Evolutionary conservation across 2,888 invertebrate species (phyloP).

Genomic region (Imbricaverruca yamaguchii): DNA sequence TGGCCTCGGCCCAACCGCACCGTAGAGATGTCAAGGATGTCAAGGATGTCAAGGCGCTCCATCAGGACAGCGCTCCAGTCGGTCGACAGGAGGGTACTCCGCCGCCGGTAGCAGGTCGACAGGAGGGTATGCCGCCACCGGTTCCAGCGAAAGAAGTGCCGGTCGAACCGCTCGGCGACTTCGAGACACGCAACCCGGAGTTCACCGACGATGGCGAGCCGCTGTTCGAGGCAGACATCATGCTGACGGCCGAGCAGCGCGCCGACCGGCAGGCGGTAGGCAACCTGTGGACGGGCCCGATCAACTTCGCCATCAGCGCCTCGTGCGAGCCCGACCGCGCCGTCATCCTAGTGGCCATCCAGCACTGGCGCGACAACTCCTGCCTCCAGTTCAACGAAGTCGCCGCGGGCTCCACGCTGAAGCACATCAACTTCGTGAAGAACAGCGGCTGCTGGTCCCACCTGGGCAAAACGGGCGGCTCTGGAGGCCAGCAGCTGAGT

Average conservation of each 20-base stretch:
- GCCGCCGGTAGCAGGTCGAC: too few relatives aligned
- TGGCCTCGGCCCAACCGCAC: too few relatives aligned
- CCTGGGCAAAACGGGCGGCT: background rate
- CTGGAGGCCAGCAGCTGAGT: background rate
- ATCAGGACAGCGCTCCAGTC: too few relatives aligned
- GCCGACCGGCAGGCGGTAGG: background rate
- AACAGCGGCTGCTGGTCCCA: conserved; percentile 23
- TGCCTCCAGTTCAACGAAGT: conserved; percentile 23
- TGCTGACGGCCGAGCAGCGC: background rate
- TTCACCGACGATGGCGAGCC: too few relatives aligned
- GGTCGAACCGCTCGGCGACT: background rate
- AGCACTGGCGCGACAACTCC: conserved; percentile 7
- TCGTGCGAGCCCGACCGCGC: background rate
- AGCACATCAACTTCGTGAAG: conserved; percentile 5
- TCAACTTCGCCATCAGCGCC: background rate
- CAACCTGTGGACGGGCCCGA: background rate
- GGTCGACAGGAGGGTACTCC: too few relatives aligned
- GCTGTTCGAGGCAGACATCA: background rate
- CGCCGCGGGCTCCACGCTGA: background rate
- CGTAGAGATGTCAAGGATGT: too few relatives aligned
- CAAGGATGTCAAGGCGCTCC: too few relatives aligned
- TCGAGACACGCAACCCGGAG: too few relatives aligned
- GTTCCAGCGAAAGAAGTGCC: background rate
- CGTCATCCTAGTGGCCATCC: background rate
- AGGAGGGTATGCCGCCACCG: too few relatives aligned